phyloP scores from a whole-genome alignment of 2,888 invertebrate species.

The Lamellibrachia columna region DNA sequence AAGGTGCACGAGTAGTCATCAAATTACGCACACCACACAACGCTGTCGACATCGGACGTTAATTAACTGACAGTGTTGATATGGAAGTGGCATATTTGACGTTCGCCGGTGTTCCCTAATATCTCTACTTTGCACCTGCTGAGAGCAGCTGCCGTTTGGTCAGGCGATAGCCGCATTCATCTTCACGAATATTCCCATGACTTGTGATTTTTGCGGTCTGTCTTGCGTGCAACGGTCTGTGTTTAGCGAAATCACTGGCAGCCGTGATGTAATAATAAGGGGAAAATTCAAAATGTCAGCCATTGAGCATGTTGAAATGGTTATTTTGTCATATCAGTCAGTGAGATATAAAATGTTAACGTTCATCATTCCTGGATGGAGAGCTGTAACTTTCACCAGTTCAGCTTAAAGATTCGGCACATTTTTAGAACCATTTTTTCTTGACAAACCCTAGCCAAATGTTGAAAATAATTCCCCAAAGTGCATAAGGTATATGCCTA shows the following conservation, averaged over 20 bases:
- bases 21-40: neutral
- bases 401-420: neutral
- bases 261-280: neutral
- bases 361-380: too few relatives aligned
- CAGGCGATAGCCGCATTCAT: neutral
- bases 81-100: neutral
- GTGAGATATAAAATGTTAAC: too few relatives aligned
- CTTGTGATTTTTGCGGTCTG: neutral
- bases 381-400: neutral
- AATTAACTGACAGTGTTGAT: slow-evolving; percentile 16
- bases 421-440: neutral
- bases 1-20: neutral
- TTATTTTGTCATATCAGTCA: too few relatives aligned
- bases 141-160: neutral
- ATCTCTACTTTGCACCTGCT: neutral
- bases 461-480: neutral
- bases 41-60: neutral
- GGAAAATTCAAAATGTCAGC: neutral
- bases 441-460: neutral
- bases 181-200: neutral
- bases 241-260: neutral
- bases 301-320: too few relatives aligned
- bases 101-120: neutral
- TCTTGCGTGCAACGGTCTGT: neutral
- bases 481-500: neutral